A percentile compares a stretch with the other conserved stretches of the same genome.
These are phyloP conservation scores for Eriosoma lanigerum DNA, from an alignment of 1,140 invertebrate species.

Conservation along the genomic window DNA sequence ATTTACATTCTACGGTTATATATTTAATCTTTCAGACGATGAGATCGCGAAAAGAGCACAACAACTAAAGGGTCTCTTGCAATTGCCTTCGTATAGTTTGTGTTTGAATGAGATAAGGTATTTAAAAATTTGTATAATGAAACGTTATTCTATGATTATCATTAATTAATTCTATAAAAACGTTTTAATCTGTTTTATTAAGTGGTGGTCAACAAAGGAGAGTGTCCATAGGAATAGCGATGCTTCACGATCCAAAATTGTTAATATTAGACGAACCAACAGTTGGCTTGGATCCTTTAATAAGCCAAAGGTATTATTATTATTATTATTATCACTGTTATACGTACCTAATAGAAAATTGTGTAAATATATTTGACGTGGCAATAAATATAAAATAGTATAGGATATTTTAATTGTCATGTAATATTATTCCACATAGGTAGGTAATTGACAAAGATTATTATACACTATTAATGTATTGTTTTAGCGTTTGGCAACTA, in stretches of 20 bases:
- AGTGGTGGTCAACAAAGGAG: slow-evolving; percentile 88
- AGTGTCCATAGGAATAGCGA: slow-evolving; percentile 80
- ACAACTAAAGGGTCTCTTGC: slow-evolving; percentile 71
- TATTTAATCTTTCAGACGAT: slow-evolving; percentile 73
- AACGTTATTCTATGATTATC: background rate
- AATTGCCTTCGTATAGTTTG: slow-evolving; percentile 67
- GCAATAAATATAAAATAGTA: no score
- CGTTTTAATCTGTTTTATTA: background rate
- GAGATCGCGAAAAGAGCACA: slow-evolving; percentile 69
- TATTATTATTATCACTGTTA: background rate
- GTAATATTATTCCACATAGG: background rate
- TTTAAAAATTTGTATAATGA: background rate
- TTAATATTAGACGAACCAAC: slow-evolving; percentile 92
- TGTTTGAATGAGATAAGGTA: slow-evolving; percentile 56
- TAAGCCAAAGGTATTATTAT: slow-evolving; percentile 58
- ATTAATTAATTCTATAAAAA: background rate
- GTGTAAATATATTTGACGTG: no score
- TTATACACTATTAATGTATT: background rate
- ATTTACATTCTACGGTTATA: slow-evolving; percentile 82
- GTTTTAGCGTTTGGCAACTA: slow-evolving; percentile 83
- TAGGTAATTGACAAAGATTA: background rate
- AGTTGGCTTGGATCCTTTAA: slow-evolving; percentile 85
- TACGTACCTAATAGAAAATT: no score
- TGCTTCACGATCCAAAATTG: slow-evolving; percentile 84
- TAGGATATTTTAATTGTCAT: no score